Percentiles rank a stretch among this genome's conserved stretches.
Conservation (phyloP, 1,140 invertebrate species). For the Paraescarpia echinospica region DNA sequence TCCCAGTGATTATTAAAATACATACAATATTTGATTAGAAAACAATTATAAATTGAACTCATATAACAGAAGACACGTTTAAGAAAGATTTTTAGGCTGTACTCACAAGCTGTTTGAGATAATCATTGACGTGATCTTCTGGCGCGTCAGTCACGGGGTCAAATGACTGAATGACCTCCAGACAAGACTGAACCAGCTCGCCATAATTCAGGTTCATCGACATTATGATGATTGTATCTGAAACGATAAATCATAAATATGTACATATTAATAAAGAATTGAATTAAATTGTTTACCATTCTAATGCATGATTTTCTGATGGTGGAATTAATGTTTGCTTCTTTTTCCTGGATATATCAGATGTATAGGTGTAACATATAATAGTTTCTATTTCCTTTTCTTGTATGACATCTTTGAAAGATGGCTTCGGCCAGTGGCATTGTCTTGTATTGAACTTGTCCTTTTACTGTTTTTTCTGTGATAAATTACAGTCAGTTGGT, state of each 20-base stretch:
- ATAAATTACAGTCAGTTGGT: no score
- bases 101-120: slow-evolving; percentile 27
- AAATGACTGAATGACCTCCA: slow-evolving; percentile 42
- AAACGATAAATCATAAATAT: not conserved
- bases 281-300: no score
- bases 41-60: not conserved
- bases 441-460: no score
- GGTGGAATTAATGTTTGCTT: no score
- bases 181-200: slow-evolving; percentile 38
- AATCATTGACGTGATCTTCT: slow-evolving; percentile 49
- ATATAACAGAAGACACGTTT: not conserved
- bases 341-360: no score
- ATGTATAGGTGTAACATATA: no score
- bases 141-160: slow-evolving; percentile 39
- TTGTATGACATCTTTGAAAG: no score
- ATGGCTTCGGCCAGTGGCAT: no score
- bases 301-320: no score
- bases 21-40: not conserved
- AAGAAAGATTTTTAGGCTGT: not conserved
- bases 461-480: no score
- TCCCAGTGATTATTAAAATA: not conserved
- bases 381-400: no score
- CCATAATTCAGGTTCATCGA: slow-evolving; percentile 37
- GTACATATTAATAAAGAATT: not conserved
- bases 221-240: not conserved